A percentile compares a stretch with the other conserved stretches of the same genome.
Conservation (phyloP, 1,140 invertebrate species). For the Drosophila serrata region DNA sequence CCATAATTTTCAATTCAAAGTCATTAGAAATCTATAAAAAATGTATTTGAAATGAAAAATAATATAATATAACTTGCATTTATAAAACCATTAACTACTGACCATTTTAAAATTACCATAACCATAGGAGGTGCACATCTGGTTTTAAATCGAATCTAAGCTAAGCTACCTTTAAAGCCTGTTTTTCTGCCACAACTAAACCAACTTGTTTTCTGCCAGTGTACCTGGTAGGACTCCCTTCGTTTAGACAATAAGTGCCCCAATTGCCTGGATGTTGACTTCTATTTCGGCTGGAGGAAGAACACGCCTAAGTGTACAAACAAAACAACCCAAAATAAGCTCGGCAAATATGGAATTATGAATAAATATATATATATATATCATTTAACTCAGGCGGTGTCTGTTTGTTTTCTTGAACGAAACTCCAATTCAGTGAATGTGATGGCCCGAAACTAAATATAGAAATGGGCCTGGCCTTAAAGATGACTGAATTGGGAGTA, state of each 20-base stretch:
- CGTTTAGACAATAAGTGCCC: slow-evolving; percentile 34
- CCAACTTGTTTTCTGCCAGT: slow-evolving; percentile 10
- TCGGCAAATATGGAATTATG: slow-evolving; percentile 60
- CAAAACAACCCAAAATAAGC: slow-evolving; percentile 52
- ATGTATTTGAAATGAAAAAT: neutral
- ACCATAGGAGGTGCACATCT: neutral
- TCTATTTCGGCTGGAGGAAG: slow-evolving; percentile 28
- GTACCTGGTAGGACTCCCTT: slow-evolving; percentile 8
- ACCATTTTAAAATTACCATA: neutral
- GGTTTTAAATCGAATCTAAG: neutral
- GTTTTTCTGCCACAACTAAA: neutral
- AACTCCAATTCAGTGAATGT: slow-evolving; percentile 50
- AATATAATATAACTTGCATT: slow-evolving; percentile 18
- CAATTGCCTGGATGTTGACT: slow-evolving; percentile 48
- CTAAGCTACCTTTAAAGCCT: neutral
- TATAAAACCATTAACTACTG: slow-evolving; percentile 3
- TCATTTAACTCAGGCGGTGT: slow-evolving; percentile 46
- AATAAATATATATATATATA: slow-evolving; percentile 9
- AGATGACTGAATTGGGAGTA: slow-evolving; percentile 20
- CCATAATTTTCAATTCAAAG: neutral
- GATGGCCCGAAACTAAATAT: slow-evolving; percentile 45
- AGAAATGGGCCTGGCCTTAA: slow-evolving; percentile 55
- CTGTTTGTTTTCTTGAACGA: slow-evolving; percentile 54
- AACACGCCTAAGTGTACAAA: slow-evolving; percentile 72
- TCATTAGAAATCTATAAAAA: neutral